A percentile compares a stretch with the other conserved stretches of the same genome.
phyloP scores from a whole-genome alignment of 2,797 vertebrate genomes.

The Cirrhinus molitorella region DNA sequence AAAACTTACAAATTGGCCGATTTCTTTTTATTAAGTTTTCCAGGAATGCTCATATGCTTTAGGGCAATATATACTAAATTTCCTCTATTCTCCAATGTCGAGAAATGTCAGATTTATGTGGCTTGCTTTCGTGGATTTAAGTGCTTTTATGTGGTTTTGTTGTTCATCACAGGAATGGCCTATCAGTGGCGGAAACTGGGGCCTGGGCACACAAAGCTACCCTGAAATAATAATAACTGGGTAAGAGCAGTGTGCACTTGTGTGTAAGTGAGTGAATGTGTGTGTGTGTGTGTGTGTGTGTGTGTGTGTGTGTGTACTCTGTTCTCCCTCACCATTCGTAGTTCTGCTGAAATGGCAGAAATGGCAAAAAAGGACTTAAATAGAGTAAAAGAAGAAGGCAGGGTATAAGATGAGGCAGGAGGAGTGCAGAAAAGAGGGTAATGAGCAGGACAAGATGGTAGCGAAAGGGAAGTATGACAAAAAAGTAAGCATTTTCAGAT shows the following conservation, averaged over 20 bases:
- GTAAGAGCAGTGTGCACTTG: slow-evolving; percentile 74
- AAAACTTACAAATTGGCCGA: slow-evolving; percentile 29
- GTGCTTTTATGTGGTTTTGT: slow-evolving; percentile 50
- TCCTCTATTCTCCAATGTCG: slow-evolving; percentile 3
- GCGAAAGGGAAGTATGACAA: slow-evolving; percentile 18
- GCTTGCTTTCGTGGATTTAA: slow-evolving; percentile 36
- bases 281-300: not conserved
- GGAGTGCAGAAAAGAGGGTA: slow-evolving; percentile 31
- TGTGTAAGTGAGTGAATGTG: slow-evolving; percentile 3
- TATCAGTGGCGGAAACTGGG: slow-evolving; percentile 98
- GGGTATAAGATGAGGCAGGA: slow-evolving; percentile 7
- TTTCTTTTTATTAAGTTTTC: slow-evolving; percentile 21
- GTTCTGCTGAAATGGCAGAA: slow-evolving; percentile 64
- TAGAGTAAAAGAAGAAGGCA: slow-evolving; percentile 32
- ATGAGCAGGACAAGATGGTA: slow-evolving; percentile 32
- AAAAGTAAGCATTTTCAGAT: slow-evolving; percentile 53
- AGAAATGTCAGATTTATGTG: slow-evolving; percentile 20
- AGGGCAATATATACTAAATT: slow-evolving; percentile 8
- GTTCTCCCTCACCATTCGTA: slow-evolving; percentile 42
- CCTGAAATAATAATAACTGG: slow-evolving; percentile 99
- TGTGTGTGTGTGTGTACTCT: not conserved
- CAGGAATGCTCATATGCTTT: slow-evolving; percentile 7
- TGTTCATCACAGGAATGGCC: slow-evolving; percentile 92
- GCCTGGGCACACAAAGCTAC: slow-evolving; percentile 96
- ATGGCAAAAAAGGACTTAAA: slow-evolving; percentile 2